These are phyloP conservation scores for Drosophila histrio DNA, from an alignment of 2,888 invertebrate genomes.

Conservation along the genomic window DNA sequence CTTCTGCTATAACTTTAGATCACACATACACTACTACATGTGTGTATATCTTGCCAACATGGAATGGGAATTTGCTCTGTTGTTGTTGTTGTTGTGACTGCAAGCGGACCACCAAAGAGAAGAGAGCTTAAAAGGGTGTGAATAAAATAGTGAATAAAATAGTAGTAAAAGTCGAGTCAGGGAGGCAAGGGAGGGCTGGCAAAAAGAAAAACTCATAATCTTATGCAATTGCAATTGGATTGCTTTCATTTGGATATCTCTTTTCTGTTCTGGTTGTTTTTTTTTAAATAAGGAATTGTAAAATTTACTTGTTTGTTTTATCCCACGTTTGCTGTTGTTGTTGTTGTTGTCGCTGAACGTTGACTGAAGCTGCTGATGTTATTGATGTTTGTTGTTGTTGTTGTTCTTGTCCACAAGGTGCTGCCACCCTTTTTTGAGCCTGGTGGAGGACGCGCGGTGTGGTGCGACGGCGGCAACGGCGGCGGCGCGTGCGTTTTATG, in stretches of 20 bases:
- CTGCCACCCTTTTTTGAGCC: slow-evolving; percentile 39
- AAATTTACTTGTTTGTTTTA: slow-evolving; percentile 79
- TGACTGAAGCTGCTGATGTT: slow-evolving; percentile 8
- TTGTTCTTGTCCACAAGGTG: slow-evolving; percentile 28
- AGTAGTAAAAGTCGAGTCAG: too few relatives aligned
- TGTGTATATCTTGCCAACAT: not conserved
- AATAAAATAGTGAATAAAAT: too few relatives aligned
- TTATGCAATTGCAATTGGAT: slow-evolving; percentile 55
- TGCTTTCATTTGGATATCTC: slow-evolving; percentile 33
- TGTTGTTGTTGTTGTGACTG: not conserved
- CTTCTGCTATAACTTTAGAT: not conserved
- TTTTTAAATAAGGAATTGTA: slow-evolving; percentile 59
- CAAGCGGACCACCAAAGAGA: slow-evolving; percentile 2
- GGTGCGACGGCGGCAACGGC: slow-evolving; percentile 19
- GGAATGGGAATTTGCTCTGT: not conserved
- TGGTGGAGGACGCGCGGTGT: slow-evolving; percentile 18
- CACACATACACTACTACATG: not conserved
- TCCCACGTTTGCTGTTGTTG: slow-evolving; percentile 40
- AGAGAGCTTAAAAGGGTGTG: too few relatives aligned
- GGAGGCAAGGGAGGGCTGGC: too few relatives aligned
- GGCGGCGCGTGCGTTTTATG: slow-evolving; percentile 49
- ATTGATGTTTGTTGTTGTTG: slow-evolving; percentile 20
- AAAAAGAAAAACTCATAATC: slow-evolving; percentile 37
- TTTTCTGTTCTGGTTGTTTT: slow-evolving; percentile 23
- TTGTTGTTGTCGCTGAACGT: not conserved